Evolutionary conservation across 1,140 invertebrate genomes (phyloP).

Genomic region (Zophobas morio): DNA sequence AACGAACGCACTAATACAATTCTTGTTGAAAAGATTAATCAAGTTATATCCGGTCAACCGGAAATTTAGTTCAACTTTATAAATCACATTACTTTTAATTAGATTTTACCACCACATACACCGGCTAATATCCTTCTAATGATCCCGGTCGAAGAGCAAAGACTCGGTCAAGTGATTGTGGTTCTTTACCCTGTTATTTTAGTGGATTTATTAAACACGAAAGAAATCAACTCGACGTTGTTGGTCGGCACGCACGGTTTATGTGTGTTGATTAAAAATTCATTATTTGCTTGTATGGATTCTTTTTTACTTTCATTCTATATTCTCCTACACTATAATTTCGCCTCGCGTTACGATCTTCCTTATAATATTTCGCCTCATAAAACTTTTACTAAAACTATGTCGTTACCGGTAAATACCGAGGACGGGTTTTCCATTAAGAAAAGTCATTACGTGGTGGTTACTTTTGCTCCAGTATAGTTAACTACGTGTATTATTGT

Average conservation of each 20-base stretch:
- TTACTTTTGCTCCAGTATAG: too few species aligned
- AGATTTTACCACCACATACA: neutral
- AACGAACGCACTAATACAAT: slow-evolving; percentile 2
- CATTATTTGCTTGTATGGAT: slow-evolving; percentile 8
- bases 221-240: slow-evolving; percentile 16
- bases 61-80: slow-evolving; percentile 33
- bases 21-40: slow-evolving; percentile 32
- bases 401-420: too few species aligned
- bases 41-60: slow-evolving; percentile 36
- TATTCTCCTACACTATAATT: slow-evolving; percentile 28
- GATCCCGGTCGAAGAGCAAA: neutral
- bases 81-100: slow-evolving; percentile 34
- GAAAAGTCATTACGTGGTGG: too few species aligned
- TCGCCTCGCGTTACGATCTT: neutral
- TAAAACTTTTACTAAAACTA: slow-evolving; percentile 3
- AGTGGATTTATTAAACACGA: slow-evolving; percentile 6
- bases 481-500: too few species aligned
- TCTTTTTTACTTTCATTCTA: slow-evolving; percentile 10
- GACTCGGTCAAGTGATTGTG: slow-evolving; percentile 8
- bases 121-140: slow-evolving; percentile 1
- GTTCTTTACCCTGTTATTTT: slow-evolving; percentile 19
- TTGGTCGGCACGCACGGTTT: slow-evolving; percentile 2
- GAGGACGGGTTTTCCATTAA: too few species aligned
- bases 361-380: neutral
- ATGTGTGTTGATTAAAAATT: slow-evolving; percentile 38